Conservation (phyloP, 2,113 vertebrate genomes). For the Copsychus sechellarum region DNA sequence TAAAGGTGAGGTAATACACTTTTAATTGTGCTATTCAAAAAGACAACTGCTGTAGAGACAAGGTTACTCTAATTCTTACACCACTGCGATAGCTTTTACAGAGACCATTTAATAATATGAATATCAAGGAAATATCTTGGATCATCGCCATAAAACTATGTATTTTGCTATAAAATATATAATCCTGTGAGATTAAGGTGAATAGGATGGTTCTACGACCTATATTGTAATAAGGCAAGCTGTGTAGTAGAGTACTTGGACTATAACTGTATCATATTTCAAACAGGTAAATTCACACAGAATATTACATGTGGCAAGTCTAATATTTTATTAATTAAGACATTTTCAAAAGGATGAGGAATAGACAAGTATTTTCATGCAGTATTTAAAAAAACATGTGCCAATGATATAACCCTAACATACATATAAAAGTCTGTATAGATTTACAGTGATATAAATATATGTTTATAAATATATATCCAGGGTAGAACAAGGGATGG, state of each 20-base stretch:
- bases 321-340: not conserved
- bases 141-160: not conserved
- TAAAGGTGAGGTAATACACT: not conserved
- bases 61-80: not conserved
- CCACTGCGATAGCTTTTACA: not conserved
- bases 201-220: not conserved
- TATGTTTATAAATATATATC: not conserved
- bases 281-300: not conserved
- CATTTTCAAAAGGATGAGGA: not conserved
- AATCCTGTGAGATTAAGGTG: not conserved
- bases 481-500: not conserved
- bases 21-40: not conserved
- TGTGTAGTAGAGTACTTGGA: not conserved
- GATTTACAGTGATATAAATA: not conserved
- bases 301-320: not conserved
- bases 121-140: not conserved
- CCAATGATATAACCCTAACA: not conserved
- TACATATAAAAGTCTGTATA: not conserved
- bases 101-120: not conserved
- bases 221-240: not conserved
- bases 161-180: not conserved
- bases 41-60: not conserved
- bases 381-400: not conserved
- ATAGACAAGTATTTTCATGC: not conserved
- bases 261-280: not conserved